Evolutionary conservation across 2,888 invertebrate genomes (phyloP).

Genomic region (Atrina japonica): DNA sequence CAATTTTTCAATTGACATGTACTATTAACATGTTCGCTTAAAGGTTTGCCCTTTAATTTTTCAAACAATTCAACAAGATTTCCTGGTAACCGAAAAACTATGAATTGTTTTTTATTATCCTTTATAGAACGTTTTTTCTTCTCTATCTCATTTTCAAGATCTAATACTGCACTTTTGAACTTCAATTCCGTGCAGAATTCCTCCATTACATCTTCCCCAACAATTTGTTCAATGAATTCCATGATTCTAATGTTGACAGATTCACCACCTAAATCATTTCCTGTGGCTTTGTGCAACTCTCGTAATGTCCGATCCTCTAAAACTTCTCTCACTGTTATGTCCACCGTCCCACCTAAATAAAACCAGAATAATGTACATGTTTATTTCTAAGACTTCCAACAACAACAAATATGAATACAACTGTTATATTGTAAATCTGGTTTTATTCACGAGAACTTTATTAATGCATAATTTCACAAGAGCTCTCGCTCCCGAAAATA

Average conservation of each 20-base stretch:
- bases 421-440: too few relatives aligned
- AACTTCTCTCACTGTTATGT: conserved; percentile 34
- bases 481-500: too few relatives aligned
- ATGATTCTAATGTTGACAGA: conserved; percentile 21
- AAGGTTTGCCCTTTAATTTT: neutral
- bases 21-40: neutral
- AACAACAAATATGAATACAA: too few relatives aligned
- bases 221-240: conserved; percentile 20
- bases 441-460: too few relatives aligned
- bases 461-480: too few relatives aligned
- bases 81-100: neutral
- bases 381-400: too few relatives aligned
- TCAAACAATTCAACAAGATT: conserved; percentile 13
- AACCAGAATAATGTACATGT: too few relatives aligned
- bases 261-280: conserved; percentile 27
- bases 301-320: conserved; percentile 20
- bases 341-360: conserved; percentile 33
- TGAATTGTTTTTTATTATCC: neutral
- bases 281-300: conserved; percentile 27
- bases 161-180: conserved; percentile 8
- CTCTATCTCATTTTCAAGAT: conserved; percentile 31
- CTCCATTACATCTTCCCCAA: conserved; percentile 24
- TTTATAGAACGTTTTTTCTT: conserved; percentile 17
- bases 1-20: conserved; percentile 2
- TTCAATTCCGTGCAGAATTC: neutral